Base-by-base conservation (phyloP, 1,140 invertebrate genomes). In the Apolygus lucorum region DNA sequence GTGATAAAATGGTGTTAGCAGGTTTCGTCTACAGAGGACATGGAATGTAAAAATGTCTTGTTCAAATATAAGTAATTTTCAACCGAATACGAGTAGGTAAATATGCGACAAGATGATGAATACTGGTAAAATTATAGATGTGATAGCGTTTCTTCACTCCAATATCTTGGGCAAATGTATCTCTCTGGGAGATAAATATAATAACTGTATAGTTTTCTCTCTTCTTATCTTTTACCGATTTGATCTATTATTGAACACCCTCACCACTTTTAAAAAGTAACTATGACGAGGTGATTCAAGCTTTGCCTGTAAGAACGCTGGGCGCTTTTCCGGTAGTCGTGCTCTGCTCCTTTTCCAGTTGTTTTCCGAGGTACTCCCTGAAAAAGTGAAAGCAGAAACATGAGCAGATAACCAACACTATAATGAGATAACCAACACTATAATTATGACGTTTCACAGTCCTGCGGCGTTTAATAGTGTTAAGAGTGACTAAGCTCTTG, bases 311-410 rank as follows among this genome's bases (percentile, higher is more conserved):
- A 28, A 74, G 68, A 2, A 69, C 71, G 25, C 65, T 52, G 29
- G 71, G 63, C 14, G 63, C 24, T 22, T 66, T 65, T 62, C 83
- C 76, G 76, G 85, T 86, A 28, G 82, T 74, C 64, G 82, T 82
- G 67, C 83, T 86, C 73, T 89, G 86, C 76, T 95, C 91, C 77
- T 94, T 93, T 77, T 96, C 93, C 75, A 99, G 79, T 79, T 98
- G 95, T 75, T 94, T 93, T 73, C 95, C 95, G 67, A 98, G 84
- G 79, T 98, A 99, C 80, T 98, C 95, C 92, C 92, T 95, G 76
- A 78, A 78, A 73, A 29, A 65, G 27, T 13, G 2, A 28, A 42
- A 42, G 17, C 17, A 17, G 17, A 8, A 8, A 42, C 34, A 42
- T n/a, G n/a, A n/a, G n/a, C n/a, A n/a, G n/a, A n/a, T n/a, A n/a